phyloP scores from a whole-genome alignment of 64 coral and sea anemone species.

The Montipora foliosa region DNA sequence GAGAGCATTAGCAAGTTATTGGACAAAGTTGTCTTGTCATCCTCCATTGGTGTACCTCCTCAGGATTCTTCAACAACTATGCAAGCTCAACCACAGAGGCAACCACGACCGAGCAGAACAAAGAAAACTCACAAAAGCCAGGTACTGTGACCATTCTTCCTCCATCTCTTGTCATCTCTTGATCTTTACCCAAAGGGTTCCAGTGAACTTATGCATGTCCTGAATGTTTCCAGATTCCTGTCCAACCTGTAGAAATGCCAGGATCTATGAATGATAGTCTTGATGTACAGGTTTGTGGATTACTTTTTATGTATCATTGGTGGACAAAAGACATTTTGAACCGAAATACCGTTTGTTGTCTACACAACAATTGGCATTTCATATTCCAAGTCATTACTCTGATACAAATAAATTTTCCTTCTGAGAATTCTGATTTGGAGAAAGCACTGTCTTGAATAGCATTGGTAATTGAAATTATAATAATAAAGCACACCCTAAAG shows the following conservation, averaged over 20 bases:
- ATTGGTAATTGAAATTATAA: no score
- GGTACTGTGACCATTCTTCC: background rate
- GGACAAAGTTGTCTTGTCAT: conserved; percentile 63
- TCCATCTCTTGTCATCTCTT: background rate
- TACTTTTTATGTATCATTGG: background rate
- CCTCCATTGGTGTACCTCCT: conserved; percentile 16
- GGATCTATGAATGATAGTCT: conserved; percentile 84
- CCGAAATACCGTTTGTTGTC: no score
- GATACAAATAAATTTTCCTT: no score
- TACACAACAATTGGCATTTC: no score
- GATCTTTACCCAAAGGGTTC: background rate
- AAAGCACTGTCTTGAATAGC: no score
- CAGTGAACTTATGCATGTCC: background rate
- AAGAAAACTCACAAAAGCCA: conserved; percentile 83
- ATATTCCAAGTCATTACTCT: no score
- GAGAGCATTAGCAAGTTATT: conserved; percentile 79
- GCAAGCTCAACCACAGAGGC: conserved; percentile 81
- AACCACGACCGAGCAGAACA: conserved; percentile 58
- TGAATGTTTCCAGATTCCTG: conserved; percentile 65
- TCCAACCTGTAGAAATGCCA: conserved; percentile 90
- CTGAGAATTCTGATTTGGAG: no score
- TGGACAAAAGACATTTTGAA: no score
- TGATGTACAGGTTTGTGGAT: conserved; percentile 63
- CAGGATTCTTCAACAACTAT: conserved; percentile 59
- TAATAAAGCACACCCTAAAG: no score